Percentiles rank a stretch among this genome's conserved stretches.
Conservation (phyloP, 2,113 vertebrate species). For the Vidua macroura region DNA sequence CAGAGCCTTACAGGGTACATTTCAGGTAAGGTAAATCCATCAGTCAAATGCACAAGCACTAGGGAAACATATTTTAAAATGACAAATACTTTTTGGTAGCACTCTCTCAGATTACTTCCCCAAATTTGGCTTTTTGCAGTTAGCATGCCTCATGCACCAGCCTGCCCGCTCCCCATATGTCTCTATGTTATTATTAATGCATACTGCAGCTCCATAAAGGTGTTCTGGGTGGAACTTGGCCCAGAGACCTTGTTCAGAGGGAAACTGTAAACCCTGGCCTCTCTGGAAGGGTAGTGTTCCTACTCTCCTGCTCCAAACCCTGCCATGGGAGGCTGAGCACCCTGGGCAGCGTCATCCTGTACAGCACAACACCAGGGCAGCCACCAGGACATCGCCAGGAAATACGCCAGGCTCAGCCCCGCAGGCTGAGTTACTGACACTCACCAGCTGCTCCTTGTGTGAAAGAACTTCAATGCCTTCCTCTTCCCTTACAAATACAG, state of each 20-base stretch:
- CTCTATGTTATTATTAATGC: neutral
- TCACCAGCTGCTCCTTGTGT: neutral
- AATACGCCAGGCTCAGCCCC: neutral
- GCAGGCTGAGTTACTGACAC: neutral
- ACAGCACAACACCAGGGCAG: neutral
- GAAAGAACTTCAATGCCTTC: neutral
- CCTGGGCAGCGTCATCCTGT: accelerated
- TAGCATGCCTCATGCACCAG: neutral
- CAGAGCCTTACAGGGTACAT: neutral
- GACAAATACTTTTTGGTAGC: neutral
- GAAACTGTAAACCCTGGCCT: neutral
- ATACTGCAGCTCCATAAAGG: neutral
- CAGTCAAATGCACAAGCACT: neutral
- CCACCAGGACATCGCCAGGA: accelerated
- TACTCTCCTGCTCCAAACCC: neutral
- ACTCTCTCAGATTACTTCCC: neutral
- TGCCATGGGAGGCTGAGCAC: neutral
- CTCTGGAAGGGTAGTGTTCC: neutral
- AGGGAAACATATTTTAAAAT: neutral
- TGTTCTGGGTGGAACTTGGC: neutral
- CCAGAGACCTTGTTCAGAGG: neutral
- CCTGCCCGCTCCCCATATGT: neutral
- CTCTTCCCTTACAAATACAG: neutral
- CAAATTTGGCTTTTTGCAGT: neutral
- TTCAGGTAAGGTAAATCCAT: neutral